Evolutionary conservation across 2,113 vertebrate genomes (phyloP).

Genomic region (Heloderma charlesbogerti): DNA sequence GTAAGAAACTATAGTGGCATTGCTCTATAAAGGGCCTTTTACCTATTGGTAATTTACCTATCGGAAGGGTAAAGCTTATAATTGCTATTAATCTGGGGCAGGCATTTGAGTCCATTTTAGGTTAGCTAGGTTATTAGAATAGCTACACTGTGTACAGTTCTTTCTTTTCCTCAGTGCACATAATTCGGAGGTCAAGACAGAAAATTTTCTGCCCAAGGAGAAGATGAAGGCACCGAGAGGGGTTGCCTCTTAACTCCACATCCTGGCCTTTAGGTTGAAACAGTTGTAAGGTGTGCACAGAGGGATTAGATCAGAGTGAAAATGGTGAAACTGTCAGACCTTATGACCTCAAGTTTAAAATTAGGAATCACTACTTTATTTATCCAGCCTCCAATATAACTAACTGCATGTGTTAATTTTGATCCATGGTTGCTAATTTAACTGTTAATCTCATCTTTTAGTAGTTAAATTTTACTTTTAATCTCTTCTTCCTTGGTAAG

Average conservation of each 20-base stretch:
- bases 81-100: neutral
- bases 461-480: neutral
- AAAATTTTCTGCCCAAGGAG: too few relatives aligned
- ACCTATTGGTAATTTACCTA: neutral
- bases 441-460: neutral
- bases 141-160: too few relatives aligned
- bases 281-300: neutral
- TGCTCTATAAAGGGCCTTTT: neutral
- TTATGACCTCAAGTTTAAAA: neutral
- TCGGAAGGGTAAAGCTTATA: neutral
- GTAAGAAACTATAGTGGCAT: conserved; percentile 72
- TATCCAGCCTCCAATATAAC: too few relatives aligned
- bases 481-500: neutral
- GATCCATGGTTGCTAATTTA: neutral
- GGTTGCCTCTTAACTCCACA: neutral
- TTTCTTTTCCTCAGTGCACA: too few relatives aligned
- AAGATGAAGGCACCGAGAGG: too few relatives aligned
- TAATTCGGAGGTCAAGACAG: too few relatives aligned
- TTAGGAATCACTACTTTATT: neutral
- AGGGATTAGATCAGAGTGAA: too few relatives aligned
- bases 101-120: neutral
- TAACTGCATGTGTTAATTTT: too few relatives aligned
- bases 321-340: neutral
- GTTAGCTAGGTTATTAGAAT: neutral
- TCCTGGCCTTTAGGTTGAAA: neutral